Percentiles rank a stretch among this genome's conserved stretches.
These are phyloP conservation scores for Nesoenas mayeri DNA, from an alignment of 2,113 vertebrate species.

Conservation along the genomic window DNA sequence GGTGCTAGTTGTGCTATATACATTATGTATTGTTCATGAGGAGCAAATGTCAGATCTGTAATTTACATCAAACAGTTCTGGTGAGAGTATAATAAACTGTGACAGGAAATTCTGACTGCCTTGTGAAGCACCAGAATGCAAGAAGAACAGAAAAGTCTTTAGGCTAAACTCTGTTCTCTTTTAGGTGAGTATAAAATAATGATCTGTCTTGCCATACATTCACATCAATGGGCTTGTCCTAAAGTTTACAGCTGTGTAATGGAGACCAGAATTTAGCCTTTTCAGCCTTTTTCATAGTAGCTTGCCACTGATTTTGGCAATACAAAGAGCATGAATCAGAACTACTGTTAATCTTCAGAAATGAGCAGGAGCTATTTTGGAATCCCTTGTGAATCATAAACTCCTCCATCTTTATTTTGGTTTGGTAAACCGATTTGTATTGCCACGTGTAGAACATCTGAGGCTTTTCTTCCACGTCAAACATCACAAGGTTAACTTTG, in stretches of 20 bases:
- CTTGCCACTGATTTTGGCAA: background rate
- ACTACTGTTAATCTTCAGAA: background rate
- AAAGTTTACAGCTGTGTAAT: background rate
- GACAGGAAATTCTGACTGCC: background rate
- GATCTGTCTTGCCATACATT: background rate
- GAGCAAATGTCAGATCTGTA: background rate
- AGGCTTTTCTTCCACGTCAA: background rate
- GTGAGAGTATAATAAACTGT: background rate
- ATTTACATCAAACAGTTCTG: background rate
- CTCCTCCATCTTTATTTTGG: background rate
- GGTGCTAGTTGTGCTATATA: background rate
- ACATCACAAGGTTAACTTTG: background rate
- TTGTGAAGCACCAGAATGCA: background rate
- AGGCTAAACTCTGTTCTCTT: background rate
- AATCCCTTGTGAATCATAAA: background rate
- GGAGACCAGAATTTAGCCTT: background rate
- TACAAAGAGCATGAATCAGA: background rate
- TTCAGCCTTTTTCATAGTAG: background rate
- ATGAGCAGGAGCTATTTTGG: background rate
- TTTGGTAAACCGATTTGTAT: background rate
- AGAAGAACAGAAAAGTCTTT: background rate
- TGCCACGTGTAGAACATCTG: background rate
- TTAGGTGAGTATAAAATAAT: background rate
- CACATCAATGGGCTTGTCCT: background rate
- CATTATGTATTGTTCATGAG: background rate